These are phyloP conservation scores for Ichneumon xanthorius DNA, from an alignment of 2,888 invertebrate genomes.

Conservation along the genomic window DNA sequence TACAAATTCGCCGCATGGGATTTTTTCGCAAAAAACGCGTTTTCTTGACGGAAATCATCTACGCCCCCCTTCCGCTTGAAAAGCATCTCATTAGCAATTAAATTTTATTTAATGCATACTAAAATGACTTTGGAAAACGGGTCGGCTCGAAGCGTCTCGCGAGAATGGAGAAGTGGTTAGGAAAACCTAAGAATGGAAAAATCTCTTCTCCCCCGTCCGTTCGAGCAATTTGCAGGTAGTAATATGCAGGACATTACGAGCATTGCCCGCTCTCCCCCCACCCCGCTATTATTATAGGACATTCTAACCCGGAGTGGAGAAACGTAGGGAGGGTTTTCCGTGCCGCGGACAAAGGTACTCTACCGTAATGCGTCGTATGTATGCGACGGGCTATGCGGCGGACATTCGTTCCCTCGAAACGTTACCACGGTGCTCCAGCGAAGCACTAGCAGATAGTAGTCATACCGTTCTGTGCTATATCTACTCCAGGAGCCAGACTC, in stretches of 20 bases:
- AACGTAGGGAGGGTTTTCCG: constrained; percentile 41
- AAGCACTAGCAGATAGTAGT: constrained; percentile 47
- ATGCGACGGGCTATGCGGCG: constrained; percentile 75
- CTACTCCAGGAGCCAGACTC: constrained; percentile 38
- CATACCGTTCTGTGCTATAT: constrained; percentile 40
- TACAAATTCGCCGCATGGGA: too few relatives aligned
- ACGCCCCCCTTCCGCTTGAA: neutral
- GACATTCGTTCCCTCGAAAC: constrained; percentile 71
- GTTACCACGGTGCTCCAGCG: constrained; percentile 41
- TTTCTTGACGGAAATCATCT: too few relatives aligned
- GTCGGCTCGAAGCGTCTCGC: neutral
- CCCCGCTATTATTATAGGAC: constrained; percentile 46
- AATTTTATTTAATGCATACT: neutral
- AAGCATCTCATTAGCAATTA: neutral
- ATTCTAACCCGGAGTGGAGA: constrained; percentile 44
- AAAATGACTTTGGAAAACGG: neutral
- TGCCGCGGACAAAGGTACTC: constrained; percentile 47
- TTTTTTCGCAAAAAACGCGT: too few relatives aligned
- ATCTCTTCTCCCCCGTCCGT: constrained; percentile 32
- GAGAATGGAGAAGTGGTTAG: neutral
- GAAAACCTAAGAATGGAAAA: constrained; percentile 35
- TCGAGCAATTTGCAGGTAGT: constrained; percentile 72
- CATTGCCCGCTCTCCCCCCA: constrained; percentile 51
- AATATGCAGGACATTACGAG: constrained; percentile 70
- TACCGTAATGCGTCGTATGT: constrained; percentile 76